A percentile compares a stretch with the other conserved stretches of the same genome.
These are phyloP conservation scores for Macrostomum cliftonense DNA, from an alignment of 2,888 invertebrate genomes.

Conservation along the genomic window DNA sequence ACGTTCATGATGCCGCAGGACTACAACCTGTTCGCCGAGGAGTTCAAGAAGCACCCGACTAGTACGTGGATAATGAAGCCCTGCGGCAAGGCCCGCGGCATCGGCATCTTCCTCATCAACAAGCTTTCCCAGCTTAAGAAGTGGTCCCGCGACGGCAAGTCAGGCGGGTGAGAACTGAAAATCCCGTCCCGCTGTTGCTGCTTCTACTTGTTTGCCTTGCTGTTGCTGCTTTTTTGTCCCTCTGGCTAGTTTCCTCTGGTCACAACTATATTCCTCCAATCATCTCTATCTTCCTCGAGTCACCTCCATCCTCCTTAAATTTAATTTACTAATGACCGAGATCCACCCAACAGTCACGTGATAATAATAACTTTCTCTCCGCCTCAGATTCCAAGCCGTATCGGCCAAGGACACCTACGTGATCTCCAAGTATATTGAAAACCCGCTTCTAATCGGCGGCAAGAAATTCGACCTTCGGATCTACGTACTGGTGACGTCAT, in stretches of 20 bases:
- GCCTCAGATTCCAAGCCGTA: conserved; percentile 15
- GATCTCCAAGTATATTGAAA: conserved; percentile 86
- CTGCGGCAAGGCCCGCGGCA: conserved; percentile 60
- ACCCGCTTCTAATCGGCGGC: conserved; percentile 77
- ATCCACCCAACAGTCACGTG: too few relatives aligned
- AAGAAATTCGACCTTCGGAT: conserved; percentile 83
- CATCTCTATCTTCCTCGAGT: too few relatives aligned
- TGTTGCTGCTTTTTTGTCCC: too few relatives aligned
- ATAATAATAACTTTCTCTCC: too few relatives aligned
- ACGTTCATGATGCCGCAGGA: conserved; percentile 84
- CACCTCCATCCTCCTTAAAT: too few relatives aligned
- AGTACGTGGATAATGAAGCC: conserved; percentile 97
- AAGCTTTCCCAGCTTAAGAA: conserved; percentile 71
- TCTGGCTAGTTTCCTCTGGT: too few relatives aligned
- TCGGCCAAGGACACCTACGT: conserved; percentile 49
- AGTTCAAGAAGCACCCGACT: conserved; percentile 75
- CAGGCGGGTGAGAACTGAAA: conserved; percentile 14
- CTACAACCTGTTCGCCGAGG: conserved; percentile 89
- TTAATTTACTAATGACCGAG: too few relatives aligned
- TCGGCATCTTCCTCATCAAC: conserved; percentile 73
- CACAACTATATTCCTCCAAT: too few relatives aligned
- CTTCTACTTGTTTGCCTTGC: too few relatives aligned
- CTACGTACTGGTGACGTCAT: conserved; percentile 77
- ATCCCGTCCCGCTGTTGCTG: too few relatives aligned
- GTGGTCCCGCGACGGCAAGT: conserved; percentile 38